Percentiles rank a stretch among this genome's conserved stretches.
Conservation (phyloP, 2,797 vertebrate species). For the Syngnathus acus region DNA sequence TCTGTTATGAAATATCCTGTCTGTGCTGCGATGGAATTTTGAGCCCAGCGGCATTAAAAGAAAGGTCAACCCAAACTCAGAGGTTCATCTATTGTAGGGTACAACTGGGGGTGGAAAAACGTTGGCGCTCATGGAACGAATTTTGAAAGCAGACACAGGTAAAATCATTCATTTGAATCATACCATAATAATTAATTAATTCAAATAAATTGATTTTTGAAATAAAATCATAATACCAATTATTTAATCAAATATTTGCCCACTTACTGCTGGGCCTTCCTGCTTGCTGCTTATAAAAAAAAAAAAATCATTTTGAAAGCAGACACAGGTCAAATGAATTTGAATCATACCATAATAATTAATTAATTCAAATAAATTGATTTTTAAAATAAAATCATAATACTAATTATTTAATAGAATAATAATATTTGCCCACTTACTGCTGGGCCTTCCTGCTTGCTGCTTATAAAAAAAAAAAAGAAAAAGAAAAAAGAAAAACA, state of each 20-base stretch:
- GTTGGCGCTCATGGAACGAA: neutral
- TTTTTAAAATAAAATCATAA: too few species aligned
- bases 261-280: neutral
- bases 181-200: too few species aligned
- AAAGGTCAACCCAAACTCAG: slow-evolving; percentile 1
- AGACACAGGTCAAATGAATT: too few species aligned
- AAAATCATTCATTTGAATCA: too few species aligned
- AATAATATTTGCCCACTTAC: neutral
- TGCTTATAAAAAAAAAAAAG: neutral
- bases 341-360: too few species aligned
- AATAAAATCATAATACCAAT: too few species aligned
- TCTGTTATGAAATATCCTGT: slow-evolving; percentile 1
- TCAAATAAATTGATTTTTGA: too few species aligned
- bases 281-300: neutral
- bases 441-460: neutral
- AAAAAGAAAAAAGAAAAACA: neutral
- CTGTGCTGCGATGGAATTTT: neutral
- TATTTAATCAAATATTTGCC: neutral
- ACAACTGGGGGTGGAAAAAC: neutral
- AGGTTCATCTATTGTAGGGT: neutral
- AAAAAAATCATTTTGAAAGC: neutral
- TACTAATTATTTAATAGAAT: too few species aligned
- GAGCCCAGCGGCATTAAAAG: neutral
- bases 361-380: too few species aligned
- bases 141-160: too few species aligned